phyloP scores from a whole-genome alignment of 2,888 invertebrate genomes.

The Neoaliturus tenellus region DNA sequence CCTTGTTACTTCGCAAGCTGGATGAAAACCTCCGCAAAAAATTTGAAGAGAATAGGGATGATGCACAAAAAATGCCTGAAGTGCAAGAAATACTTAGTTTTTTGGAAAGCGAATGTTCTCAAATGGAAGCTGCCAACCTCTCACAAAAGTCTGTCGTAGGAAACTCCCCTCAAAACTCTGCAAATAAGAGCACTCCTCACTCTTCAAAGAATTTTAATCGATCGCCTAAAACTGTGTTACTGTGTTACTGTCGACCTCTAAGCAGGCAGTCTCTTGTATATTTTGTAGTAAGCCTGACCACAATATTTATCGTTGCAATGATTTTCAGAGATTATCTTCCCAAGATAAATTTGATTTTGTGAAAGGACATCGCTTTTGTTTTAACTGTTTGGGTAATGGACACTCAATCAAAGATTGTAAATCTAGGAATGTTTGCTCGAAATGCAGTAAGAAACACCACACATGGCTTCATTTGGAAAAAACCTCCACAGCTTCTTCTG shows the following conservation, averaged over 20 bases:
- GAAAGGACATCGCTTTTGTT: not conserved
- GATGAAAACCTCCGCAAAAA: not conserved
- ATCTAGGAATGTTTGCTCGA: not conserved
- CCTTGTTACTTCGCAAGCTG: not conserved
- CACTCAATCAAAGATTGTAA: not conserved
- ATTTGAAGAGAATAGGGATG: not conserved
- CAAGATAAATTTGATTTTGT: not conserved
- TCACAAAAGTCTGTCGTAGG: too few species aligned
- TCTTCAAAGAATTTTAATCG: too few species aligned
- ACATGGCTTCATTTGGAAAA: not conserved
- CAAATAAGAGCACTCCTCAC: too few species aligned
- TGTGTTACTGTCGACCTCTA: too few species aligned
- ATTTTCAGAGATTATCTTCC: not conserved
- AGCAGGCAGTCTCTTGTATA: too few species aligned
- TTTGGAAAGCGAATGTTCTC: not conserved
- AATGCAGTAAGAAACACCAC: not conserved
- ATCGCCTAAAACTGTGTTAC: too few species aligned
- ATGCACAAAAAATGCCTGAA: not conserved
- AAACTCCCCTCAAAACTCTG: too few species aligned
- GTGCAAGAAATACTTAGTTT: not conserved
- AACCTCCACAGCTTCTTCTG: too few species aligned
- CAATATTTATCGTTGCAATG: not conserved
- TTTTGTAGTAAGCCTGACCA: too few species aligned
- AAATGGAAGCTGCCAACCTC: not conserved
- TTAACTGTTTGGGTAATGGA: not conserved